phyloP scores from a whole-genome alignment of 2,888 invertebrate species.

The Microplitis manilae region DNA sequence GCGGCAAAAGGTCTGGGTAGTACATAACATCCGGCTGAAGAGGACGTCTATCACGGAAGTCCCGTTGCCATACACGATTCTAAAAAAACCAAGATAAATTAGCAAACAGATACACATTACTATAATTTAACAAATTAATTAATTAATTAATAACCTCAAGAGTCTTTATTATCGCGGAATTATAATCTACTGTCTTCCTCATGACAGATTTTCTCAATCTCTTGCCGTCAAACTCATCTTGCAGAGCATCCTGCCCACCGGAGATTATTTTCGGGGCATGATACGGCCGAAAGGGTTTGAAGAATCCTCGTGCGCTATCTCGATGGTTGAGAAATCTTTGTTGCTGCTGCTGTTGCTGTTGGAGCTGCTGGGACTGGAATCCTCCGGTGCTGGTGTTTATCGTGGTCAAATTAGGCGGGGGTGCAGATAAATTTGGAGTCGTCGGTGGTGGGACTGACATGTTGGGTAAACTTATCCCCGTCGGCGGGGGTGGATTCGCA shows the following conservation, averaged over 20 bases:
- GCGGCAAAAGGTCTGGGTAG: constrained; percentile 93
- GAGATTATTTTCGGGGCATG: constrained; percentile 69
- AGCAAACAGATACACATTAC: constrained; percentile 5
- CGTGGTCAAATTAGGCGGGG: constrained; percentile 68
- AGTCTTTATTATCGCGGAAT: constrained; percentile 93
- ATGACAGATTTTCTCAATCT: constrained; percentile 95
- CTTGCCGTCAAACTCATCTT: constrained; percentile 96
- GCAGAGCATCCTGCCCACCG: constrained; percentile 69
- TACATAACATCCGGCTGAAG: constrained; percentile 97
- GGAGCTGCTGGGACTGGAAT: constrained; percentile 37
- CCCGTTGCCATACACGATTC: constrained; percentile 96
- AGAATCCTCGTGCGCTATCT: constrained; percentile 69
- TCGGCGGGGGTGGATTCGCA: constrained; percentile 62
- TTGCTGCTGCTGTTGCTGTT: constrained; percentile 50
- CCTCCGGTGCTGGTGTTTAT: constrained; percentile 65
- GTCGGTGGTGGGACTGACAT: constrained; percentile 69
- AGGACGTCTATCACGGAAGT: constrained; percentile 88
- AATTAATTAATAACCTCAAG: constrained; percentile 79
- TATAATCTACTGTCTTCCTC: constrained; percentile 98
- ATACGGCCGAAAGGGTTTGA: constrained; percentile 73
- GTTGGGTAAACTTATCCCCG: constrained; percentile 70
- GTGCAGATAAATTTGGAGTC: constrained; percentile 68
- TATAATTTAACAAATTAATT: too few species aligned
- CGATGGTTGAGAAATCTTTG: constrained; percentile 64
- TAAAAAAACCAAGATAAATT: constrained; percentile 63